A percentile compares a stretch with the other conserved stretches of the same genome.
These are phyloP conservation scores for Tragelaphus scriptus DNA, from an alignment of 2,113 vertebrate species.

Conservation along the genomic window DNA sequence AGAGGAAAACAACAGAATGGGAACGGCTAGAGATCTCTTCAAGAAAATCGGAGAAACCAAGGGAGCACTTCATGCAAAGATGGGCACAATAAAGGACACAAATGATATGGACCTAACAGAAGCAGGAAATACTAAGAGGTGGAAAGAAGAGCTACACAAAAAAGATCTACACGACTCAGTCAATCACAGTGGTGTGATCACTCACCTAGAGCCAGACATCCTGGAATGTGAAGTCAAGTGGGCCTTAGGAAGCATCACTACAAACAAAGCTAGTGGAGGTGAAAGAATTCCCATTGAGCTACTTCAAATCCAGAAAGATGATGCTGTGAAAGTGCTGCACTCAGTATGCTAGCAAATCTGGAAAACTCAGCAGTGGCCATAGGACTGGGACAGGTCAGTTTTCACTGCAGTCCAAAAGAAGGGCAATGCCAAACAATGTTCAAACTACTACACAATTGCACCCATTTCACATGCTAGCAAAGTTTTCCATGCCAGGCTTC, in stretches of 20 bases:
- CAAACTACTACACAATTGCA: not conserved
- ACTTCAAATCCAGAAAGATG: too few species aligned
- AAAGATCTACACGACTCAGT: not conserved
- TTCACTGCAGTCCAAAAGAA: not conserved
- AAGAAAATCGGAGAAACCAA: rapidly evolving
- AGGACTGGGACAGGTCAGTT: not conserved
- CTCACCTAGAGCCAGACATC: not conserved
- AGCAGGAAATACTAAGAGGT: not conserved
- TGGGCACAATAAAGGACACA: not conserved
- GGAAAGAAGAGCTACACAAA: not conserved
- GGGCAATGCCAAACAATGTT: not conserved
- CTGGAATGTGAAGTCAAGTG: not conserved
- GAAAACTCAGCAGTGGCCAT: not conserved
- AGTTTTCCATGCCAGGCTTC: not conserved
- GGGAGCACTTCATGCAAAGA: not conserved
- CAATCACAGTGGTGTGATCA: not conserved
- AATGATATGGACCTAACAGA: not conserved
- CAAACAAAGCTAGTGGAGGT: rapidly evolving
- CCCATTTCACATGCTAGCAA: not conserved
- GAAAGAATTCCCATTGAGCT: too few species aligned
- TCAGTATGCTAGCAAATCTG: not conserved
- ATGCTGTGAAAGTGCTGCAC: too few species aligned
- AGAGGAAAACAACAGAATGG: not conserved
- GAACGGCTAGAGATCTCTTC: not conserved
- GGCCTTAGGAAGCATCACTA: not conserved